Evolutionary conservation across 2,888 invertebrate species (phyloP).

Genomic region (Silvanus unidentatus): DNA sequence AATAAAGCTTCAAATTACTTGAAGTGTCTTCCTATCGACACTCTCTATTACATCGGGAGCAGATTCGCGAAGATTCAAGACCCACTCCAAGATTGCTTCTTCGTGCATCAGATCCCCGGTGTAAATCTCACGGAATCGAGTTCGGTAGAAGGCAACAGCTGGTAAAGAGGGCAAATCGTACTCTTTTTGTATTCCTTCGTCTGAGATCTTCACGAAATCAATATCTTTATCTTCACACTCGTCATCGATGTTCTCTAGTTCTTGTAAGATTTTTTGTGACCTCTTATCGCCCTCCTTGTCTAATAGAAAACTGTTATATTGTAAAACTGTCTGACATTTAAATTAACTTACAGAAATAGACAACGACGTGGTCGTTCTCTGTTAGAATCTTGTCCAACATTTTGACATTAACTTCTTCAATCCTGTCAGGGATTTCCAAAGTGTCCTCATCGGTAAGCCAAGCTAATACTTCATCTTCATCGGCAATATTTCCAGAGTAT

Average conservation of each 20-base stretch:
- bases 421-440: conserved; percentile 84
- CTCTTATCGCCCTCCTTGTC: conserved; percentile 87
- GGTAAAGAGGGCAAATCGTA: conserved; percentile 79
- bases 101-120: conserved; percentile 87
- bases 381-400: conserved; percentile 87
- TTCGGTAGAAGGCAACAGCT: conserved; percentile 79
- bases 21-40: conserved; percentile 84
- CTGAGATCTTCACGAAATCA: conserved; percentile 87
- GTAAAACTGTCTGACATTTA: background rate
- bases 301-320: conserved; percentile 34
- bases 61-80: conserved; percentile 76
- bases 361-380: conserved; percentile 83
- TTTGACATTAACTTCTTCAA: conserved; percentile 84
- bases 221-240: conserved; percentile 89
- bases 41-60: conserved; percentile 86
- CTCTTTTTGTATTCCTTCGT: conserved; percentile 79
- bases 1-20: conserved; percentile 44
- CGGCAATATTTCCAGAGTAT: conserved; percentile 77
- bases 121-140: conserved; percentile 83
- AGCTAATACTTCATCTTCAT: conserved; percentile 84
- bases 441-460: conserved; percentile 91
- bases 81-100: conserved; percentile 84
- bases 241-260: conserved; percentile 88
- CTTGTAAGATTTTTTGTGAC: conserved; percentile 79
- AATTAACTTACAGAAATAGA: conserved; percentile 79